A percentile compares a stretch with the other conserved stretches of the same genome.
Conservation (phyloP, 1,140 invertebrate species). For the Triops longicaudatus region DNA sequence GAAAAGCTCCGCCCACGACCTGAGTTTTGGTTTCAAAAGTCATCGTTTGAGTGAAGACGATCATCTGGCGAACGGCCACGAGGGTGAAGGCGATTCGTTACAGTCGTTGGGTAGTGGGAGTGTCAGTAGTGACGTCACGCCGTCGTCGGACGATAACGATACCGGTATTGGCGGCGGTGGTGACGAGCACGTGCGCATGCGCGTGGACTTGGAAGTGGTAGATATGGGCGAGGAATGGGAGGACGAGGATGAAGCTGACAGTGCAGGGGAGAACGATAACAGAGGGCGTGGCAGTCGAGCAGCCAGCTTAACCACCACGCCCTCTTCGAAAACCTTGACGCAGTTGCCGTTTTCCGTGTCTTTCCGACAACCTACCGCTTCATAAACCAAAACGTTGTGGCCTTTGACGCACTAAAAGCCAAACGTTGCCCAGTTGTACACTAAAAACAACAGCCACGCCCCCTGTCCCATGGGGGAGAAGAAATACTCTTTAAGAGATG, state of each 20-base stretch:
- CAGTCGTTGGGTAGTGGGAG: constrained; percentile 18
- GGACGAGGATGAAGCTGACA: not conserved
- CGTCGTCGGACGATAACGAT: constrained; percentile 21
- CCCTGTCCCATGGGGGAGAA: not conserved
- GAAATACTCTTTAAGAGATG: not conserved
- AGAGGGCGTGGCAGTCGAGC: not conserved
- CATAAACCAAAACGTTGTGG: not conserved
- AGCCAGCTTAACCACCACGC: not conserved
- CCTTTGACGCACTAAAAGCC: not conserved
- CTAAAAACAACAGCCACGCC: too few species aligned
- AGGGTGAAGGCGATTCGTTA: constrained; percentile 17
- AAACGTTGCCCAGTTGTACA: too few species aligned
- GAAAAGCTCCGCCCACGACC: not conserved
- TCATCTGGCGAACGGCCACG: not conserved
- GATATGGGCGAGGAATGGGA: constrained; percentile 4
- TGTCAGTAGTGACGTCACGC: constrained; percentile 1
- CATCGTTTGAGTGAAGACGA: not conserved
- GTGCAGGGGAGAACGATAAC: not conserved
- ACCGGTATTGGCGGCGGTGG: constrained; percentile 21
- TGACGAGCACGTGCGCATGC: not conserved
- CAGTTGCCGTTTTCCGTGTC: not conserved
- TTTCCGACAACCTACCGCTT: constrained; percentile 10
- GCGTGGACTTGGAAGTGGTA: not conserved
- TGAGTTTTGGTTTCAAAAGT: not conserved
- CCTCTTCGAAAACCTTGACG: not conserved